Percentiles rank a stretch among this genome's conserved stretches.
Evolutionary conservation across 1,140 invertebrate species (phyloP).

Genomic region (Lepidurus packardi): DNA sequence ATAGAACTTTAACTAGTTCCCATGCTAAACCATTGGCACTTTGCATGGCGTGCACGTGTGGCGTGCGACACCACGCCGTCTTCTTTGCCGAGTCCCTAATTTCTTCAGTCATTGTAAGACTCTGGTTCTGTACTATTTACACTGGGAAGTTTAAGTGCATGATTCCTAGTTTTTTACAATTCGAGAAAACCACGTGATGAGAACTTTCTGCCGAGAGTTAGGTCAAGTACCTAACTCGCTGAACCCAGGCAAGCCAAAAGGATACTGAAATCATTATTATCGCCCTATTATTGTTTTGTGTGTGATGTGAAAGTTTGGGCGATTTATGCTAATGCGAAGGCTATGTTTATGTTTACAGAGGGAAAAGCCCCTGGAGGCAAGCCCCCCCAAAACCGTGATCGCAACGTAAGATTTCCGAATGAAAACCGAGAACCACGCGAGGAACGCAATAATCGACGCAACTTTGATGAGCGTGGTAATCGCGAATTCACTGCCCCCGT

Average conservation of each 20-base stretch:
- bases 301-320: background rate
- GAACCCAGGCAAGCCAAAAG: slow-evolving; percentile 31
- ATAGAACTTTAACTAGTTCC: background rate
- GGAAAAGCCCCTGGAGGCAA: slow-evolving; percentile 40
- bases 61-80: background rate
- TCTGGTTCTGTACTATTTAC: too few species aligned
- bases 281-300: background rate
- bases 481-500: slow-evolving; percentile 39
- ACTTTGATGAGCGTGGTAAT: slow-evolving; percentile 57
- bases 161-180: background rate
- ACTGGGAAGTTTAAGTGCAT: too few species aligned
- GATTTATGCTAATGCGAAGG: background rate
- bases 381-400: slow-evolving; percentile 40
- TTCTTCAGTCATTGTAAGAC: too few species aligned
- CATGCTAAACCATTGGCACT: background rate
- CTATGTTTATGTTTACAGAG: slow-evolving; percentile 27
- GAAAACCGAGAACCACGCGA: slow-evolving; percentile 54
- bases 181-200: slow-evolving; percentile 18
- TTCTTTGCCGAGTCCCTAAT: background rate
- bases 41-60: slow-evolving; percentile 15
- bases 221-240: background rate
- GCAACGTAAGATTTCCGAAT: slow-evolving; percentile 49
- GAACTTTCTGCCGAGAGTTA: slow-evolving; percentile 25
- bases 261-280: slow-evolving; percentile 26
- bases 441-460: slow-evolving; percentile 64